Base-by-base conservation (phyloP, 2,113 vertebrate genomes). In the Tetrao urogallus region DNA sequence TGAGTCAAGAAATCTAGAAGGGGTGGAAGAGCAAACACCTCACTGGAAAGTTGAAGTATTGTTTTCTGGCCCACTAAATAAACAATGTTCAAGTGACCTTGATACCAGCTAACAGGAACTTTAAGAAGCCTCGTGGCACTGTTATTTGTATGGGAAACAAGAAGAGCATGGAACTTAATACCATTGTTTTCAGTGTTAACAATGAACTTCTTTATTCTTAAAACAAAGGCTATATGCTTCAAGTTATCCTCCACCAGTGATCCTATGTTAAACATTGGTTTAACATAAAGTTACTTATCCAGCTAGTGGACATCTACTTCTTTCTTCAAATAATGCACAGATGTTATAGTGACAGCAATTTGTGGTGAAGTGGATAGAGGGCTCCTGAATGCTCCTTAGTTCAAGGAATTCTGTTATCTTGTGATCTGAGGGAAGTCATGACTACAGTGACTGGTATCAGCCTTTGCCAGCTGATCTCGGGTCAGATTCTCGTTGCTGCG, bases 71-170 rank as follows among this genome's bases (percentile, higher is more conserved):
- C 71, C 63, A 67, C 43, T 40, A 73, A 88, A 19, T 47, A 56
- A 91, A n/a, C 45, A 30, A 50, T 71, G 28, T 61, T 63, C 28
- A 88, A 45, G 60, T 85, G 78, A 85, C 24, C 60, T 65, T 91
- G 34, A 48, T 22, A 34, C 2, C 17, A 63, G 11, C 70, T 93
- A 71, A 50, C 15, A 69, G 71, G 58, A 96, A 76, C 16, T 65
- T 79, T 47, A 15, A 56, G 66, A 90, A 34, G 17, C 25, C 22
- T 76, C 15, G 16, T 69, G 54, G 16, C 30, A 1, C 24, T 11
- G 3, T 0, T 32, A 48, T 43, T 43, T 82, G n/a, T 40, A n/a
- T 3, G 4, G 43, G 21, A 75, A 76, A 22, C 0, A 0, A 36
- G 47, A 60, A 82, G 58, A 78, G 8, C 13, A 36, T 79, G 34